Conservation (phyloP, 2,113 vertebrate genomes). For the Hydrochoerus hydrochaeris region DNA sequence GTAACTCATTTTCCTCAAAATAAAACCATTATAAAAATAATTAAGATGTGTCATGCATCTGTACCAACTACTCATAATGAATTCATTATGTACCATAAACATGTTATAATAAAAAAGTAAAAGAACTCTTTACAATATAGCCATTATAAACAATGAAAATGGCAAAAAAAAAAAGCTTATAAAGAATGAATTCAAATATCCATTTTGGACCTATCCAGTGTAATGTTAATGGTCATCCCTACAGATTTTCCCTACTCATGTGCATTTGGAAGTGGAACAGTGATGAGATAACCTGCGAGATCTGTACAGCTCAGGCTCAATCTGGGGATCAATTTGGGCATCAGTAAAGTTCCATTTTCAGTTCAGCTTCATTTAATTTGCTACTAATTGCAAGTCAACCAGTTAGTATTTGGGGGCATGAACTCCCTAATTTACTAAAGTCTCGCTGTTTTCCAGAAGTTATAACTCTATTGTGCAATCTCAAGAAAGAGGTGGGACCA, state of each 20-base stretch:
- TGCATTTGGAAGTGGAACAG: rapidly evolving
- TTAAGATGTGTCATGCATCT: not conserved
- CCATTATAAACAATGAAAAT: not conserved
- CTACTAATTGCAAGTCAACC: not conserved
- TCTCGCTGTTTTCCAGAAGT: not conserved
- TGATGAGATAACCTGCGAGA: not conserved
- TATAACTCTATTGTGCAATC: not conserved
- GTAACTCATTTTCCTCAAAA: not conserved
- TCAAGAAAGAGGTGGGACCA: not conserved
- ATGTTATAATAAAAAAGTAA: not conserved
- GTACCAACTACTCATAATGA: not conserved
- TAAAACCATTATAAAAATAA: not conserved
- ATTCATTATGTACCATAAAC: not conserved
- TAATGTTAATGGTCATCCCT: not conserved
- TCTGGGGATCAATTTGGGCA: not conserved
- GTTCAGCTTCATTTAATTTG: no score
- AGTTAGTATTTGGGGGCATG: not conserved
- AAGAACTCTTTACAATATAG: not conserved
- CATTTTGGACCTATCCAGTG: not conserved
- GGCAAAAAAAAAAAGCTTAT: not conserved
- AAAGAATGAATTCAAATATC: not conserved
- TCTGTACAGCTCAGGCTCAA: not conserved
- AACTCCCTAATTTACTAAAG: not conserved
- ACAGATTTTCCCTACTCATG: not conserved
- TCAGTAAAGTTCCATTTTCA: not conserved